phyloP scores from a whole-genome alignment of 2,797 vertebrate species.

The Epinephelus coioides region DNA sequence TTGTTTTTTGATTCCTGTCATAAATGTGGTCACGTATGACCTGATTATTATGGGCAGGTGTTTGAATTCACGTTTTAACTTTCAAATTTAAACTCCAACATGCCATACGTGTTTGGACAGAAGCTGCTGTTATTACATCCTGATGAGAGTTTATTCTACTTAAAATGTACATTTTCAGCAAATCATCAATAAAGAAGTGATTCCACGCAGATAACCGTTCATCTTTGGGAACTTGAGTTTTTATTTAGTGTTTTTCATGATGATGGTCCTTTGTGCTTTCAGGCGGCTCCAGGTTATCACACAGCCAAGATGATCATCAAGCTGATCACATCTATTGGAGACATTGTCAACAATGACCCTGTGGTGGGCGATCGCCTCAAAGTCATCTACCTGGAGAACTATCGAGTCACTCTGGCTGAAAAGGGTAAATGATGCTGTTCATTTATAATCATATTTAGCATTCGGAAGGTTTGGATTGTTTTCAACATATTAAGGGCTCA shows the following conservation, averaged over 20 bases:
- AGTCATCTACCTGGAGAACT: constrained; percentile 95
- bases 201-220: not conserved
- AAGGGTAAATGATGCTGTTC: constrained; percentile 83
- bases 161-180: not conserved
- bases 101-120: not conserved
- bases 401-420: constrained; percentile 92
- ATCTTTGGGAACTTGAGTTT: not conserved
- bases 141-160: not conserved
- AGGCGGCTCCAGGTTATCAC: constrained; percentile 96
- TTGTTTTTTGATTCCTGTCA: too few species aligned
- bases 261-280: constrained; percentile 11
- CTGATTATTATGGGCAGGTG: not conserved
- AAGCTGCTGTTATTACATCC: not conserved
- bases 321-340: constrained; percentile 92
- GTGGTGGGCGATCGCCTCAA: constrained; percentile 92
- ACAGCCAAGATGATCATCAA: constrained; percentile 96
- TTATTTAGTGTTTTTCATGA: not conserved
- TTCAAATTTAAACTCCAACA: not conserved
- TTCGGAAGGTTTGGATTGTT: not conserved
- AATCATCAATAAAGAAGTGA: not conserved
- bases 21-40: accelerated
- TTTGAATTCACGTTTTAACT: too few species aligned
- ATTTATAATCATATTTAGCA: not conserved
- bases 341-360: constrained; percentile 91
- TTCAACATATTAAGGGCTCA: too few species aligned